A percentile compares a stretch with the other conserved stretches of the same genome.
Conservation (phyloP, 2,888 invertebrate genomes). For the Parasteatoda lunata region DNA sequence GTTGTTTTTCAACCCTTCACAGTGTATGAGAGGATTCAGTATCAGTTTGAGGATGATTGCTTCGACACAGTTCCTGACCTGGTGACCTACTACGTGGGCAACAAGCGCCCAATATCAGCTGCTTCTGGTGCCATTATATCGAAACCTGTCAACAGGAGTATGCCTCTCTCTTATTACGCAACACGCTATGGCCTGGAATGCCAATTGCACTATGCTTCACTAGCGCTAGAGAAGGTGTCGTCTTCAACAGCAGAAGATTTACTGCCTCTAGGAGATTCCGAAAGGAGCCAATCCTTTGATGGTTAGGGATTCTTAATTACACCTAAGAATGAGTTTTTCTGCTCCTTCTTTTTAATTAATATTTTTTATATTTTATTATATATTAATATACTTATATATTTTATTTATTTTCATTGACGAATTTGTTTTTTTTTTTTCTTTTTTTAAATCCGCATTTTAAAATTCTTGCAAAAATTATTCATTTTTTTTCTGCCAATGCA, state of each 20-base stretch:
- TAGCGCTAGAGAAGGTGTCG: conserved; percentile 60
- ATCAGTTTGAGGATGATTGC: conserved; percentile 94
- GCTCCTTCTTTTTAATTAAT: too few relatives aligned
- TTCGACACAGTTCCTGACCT: conserved; percentile 94
- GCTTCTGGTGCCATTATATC: conserved; percentile 91
- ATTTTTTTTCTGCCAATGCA: too few relatives aligned
- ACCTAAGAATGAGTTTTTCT: too few relatives aligned
- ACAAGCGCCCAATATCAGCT: conserved; percentile 89
- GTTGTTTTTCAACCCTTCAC: conserved; percentile 90
- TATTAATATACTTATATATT: too few relatives aligned
- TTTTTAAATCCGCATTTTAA: too few relatives aligned
- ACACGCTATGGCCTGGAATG: conserved; percentile 77
- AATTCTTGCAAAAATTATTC: too few relatives aligned
- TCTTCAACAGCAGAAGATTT: too few relatives aligned
- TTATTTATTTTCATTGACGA: too few relatives aligned
- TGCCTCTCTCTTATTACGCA: conserved; percentile 80
- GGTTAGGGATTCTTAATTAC: too few relatives aligned
- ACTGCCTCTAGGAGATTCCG: not conserved
- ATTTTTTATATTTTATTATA: too few relatives aligned
- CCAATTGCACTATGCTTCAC: conserved; percentile 67
- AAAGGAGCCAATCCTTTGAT: conserved; percentile 30
- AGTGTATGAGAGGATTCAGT: conserved; percentile 92
- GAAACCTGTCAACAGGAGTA: conserved; percentile 87
- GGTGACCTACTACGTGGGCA: conserved; percentile 93
- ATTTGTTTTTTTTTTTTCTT: too few relatives aligned